These are phyloP conservation scores for Cirrhinus molitorella DNA, from an alignment of 2,797 vertebrate genomes.

Conservation along the genomic window DNA sequence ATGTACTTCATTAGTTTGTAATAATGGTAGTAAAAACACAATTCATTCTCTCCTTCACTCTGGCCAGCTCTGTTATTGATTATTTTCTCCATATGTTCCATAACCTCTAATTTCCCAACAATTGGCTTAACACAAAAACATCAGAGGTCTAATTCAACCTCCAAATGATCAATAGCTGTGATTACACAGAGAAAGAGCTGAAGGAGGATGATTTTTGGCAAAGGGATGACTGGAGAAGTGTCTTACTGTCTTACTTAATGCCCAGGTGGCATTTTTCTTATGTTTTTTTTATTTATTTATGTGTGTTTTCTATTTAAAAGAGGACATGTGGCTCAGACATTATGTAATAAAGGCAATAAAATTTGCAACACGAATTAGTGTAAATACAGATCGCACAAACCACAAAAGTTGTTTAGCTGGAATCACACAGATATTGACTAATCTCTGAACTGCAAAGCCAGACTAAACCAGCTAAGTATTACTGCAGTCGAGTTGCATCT, in stretches of 20 bases:
- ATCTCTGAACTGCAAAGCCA: slow-evolving; percentile 16
- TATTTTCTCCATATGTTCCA: slow-evolving; percentile 35
- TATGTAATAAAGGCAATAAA: slow-evolving; percentile 25
- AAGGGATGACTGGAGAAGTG: background rate
- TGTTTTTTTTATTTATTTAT: background rate
- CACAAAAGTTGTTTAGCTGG: slow-evolving; percentile 32
- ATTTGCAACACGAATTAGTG: background rate
- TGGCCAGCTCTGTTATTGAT: slow-evolving; percentile 23
- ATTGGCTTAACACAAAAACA: slow-evolving; percentile 39
- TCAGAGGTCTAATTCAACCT: slow-evolving; percentile 21
- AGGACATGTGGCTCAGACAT: background rate
- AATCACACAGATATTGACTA: slow-evolving; percentile 30
- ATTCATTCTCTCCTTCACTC: slow-evolving; percentile 2
- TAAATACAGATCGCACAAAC: slow-evolving; percentile 16
- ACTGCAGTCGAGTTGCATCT: slow-evolving; percentile 25
- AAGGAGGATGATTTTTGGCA: background rate
- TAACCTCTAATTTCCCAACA: slow-evolving; percentile 48
- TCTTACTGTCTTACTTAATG: background rate
- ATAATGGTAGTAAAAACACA: slow-evolving; percentile 22
- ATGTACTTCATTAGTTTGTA: slow-evolving; percentile 19
- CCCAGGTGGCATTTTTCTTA: background rate
- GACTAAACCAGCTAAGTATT: slow-evolving; percentile 26
- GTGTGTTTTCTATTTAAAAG: slow-evolving; percentile 8
- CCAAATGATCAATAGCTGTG: slow-evolving; percentile 11
- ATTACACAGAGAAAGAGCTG: slow-evolving; percentile 26